These are phyloP conservation scores for Rallus limicola DNA, from an alignment of 2,113 vertebrate genomes.

Conservation along the genomic window DNA sequence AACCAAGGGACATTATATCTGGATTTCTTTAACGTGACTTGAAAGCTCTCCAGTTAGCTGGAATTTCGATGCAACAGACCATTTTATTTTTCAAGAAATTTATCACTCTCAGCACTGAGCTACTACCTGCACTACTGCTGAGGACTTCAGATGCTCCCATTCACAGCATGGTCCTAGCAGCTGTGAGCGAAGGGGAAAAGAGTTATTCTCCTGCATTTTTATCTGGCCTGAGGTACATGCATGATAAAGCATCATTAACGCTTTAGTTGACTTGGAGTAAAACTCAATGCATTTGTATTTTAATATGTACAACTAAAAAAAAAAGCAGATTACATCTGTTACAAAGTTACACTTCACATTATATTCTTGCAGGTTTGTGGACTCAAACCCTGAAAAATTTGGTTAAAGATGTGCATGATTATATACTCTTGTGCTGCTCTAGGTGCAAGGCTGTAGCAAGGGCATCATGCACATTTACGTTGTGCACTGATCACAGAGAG, in stretches of 20 bases:
- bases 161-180: background rate
- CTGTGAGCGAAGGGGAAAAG: background rate
- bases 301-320: background rate
- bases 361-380: background rate
- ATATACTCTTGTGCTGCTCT: background rate
- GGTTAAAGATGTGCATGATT: background rate
- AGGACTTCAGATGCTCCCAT: background rate
- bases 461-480: rapidly evolving
- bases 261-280: background rate
- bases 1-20: background rate
- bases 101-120: background rate
- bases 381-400: background rate
- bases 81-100: background rate
- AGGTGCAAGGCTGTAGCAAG: background rate
- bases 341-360: background rate
- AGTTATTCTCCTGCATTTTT: background rate
- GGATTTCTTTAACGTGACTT: background rate
- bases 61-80: background rate
- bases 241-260: background rate
- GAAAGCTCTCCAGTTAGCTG: background rate
- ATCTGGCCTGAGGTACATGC: background rate
- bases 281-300: background rate
- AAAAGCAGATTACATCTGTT: background rate
- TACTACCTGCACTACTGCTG: background rate
- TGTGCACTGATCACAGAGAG: background rate